Conservation (phyloP, 2,113 vertebrate species). For the Psittacus erithacus region DNA sequence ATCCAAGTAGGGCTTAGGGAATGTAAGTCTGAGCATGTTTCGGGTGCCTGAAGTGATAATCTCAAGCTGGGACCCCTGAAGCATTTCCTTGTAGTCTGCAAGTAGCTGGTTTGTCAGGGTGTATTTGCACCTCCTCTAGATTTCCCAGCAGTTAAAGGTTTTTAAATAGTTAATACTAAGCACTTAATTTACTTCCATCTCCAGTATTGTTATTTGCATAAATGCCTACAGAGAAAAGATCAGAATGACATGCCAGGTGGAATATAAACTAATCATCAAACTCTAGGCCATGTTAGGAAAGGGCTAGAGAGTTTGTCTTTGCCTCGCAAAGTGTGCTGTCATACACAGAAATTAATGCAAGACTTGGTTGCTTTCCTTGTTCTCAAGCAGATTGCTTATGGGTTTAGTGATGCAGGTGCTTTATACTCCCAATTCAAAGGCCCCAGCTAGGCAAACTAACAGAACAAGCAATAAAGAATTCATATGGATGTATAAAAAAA, state of each 20-base stretch:
- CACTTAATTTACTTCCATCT: background rate
- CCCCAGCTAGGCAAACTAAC: background rate
- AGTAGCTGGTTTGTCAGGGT: background rate
- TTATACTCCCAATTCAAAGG: background rate
- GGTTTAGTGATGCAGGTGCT: background rate
- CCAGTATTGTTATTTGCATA: background rate
- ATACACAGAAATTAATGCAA: accelerated
- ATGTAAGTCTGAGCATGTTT: conserved; percentile 11
- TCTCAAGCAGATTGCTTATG: background rate
- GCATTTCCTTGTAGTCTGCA: background rate
- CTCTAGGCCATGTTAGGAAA: background rate
- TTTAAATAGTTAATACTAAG: background rate
- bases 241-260: background rate
- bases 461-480: background rate
- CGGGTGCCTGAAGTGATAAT: conserved; percentile 26
- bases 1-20: background rate
- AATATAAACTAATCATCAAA: background rate
- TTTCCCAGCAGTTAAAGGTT: conserved; percentile 10
- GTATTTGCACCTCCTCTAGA: background rate
- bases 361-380: background rate
- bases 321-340: background rate
- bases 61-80: background rate
- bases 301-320: background rate
- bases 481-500: background rate
- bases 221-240: background rate